Evolutionary conservation across 2,113 vertebrate genomes (phyloP), one percentile per base, ranked within the genome.

Genomic region (Cyprinodon tularosa): DNA sequence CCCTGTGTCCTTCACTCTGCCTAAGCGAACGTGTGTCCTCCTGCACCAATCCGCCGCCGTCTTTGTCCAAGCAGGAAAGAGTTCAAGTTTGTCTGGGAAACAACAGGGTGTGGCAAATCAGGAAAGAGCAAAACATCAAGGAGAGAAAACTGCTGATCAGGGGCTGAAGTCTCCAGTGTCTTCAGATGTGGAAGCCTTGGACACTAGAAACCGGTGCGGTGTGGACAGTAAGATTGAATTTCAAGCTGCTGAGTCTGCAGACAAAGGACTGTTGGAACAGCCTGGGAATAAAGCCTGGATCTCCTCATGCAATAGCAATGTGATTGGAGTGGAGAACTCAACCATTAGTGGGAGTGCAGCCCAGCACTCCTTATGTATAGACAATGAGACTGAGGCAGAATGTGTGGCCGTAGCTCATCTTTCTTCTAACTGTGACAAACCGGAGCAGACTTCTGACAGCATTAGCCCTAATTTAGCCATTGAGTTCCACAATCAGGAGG

Each of bases 1-100:
- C 0, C 92, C 92, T 0, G 91, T 93, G 15, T 92, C 90, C 70
- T 92, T 93, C 84, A 90, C 92, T 0, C 83, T 93, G 60, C 91
- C 92, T 12, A 93, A 92, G 64, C 83, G 91, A 73, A 90, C 71
- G 80, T 90, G 91, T 3, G 80, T 90, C 71, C 90, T 93, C 14
- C 86, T 91, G 20, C 90, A 91, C 83, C 91, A 86, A 57, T 90
- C 92, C 3, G 92, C 92, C 0, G 88, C 91, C 0, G 82, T 92
- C 57, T 93, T 93, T 60, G 84, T 92, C 71, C 92, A 93, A 64
- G 77, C 86, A 0, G 84, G 87, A 1, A 81, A 39, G 6, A 65
- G 76, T 62, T 85, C 80, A 0, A 50, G 61, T 6, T 48, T 78
- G 69, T 59, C 76, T 2, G 71, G 72, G 47, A 89, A 88, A 62